Base-by-base conservation (phyloP, 1,140 invertebrate species). In the Ips typographus region DNA sequence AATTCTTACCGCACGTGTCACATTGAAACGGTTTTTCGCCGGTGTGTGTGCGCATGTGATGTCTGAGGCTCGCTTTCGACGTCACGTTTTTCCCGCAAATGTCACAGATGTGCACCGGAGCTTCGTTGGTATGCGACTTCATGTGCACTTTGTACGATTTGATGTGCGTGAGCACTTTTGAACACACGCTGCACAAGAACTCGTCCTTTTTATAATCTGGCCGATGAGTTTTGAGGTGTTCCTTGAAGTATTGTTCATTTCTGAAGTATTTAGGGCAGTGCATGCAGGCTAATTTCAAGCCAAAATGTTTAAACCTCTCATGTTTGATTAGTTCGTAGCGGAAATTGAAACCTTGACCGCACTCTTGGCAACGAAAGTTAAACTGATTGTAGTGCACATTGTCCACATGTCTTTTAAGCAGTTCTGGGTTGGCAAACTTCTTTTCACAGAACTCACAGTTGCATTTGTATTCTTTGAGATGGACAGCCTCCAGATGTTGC, bases 1-100 rank as follows among this genome's bases (percentile, higher is more conserved):
- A 80, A 70, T 59, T 71, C 68, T 78, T 91, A 2, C 87, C 87
- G 77, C 90, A 91, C n/a, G 86, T 80, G 5, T 83, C 78, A 79
- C 90, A 91, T 56, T 88, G 83, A 77, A 87, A 90, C 2, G 89
- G 89, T 74, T 89, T 90, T 74, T 90, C 88, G 1, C 89, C 89
- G 0, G 88, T 89, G 71, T 91, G 88, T 49, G 82, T 84, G 22
- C 88, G 79, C 86, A 90, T 88, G 74, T 91, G 90, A 22, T 65
- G 47, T 40, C 71, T 68, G 8, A 76, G 60, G 52, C 72, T 69
- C 6, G 66, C 38, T n/a, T 69, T 71, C 22, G 72, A 71, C 2
- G 72, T 74, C 8, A 74, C 59, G 60, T 65, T 63, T 65, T 76
- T 74, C 4, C 72, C 76, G 43, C 77, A 78, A 65, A 86, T 84